phyloP scores from a whole-genome alignment of 2,797 vertebrate genomes.

The Arrhamphus sclerolepis region DNA sequence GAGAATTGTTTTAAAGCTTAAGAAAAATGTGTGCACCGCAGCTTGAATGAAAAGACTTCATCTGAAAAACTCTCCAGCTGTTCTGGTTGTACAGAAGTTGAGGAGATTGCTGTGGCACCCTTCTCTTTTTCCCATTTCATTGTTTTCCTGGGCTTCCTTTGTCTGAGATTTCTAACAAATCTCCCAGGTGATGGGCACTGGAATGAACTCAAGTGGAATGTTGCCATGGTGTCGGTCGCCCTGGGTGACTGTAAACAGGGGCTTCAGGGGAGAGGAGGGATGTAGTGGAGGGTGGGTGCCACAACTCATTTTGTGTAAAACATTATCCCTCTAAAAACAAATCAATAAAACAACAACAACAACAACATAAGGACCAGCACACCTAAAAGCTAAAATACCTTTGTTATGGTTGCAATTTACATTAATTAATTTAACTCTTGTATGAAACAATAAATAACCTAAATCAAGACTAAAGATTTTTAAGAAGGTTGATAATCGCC shows the following conservation, averaged over 20 bases:
- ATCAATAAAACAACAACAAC: no score
- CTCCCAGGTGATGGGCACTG: slow-evolving; percentile 78
- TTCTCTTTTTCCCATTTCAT: slow-evolving; percentile 31
- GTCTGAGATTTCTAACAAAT: slow-evolving; percentile 71
- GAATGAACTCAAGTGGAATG: slow-evolving; percentile 78
- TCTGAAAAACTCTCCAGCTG: slow-evolving; percentile 6
- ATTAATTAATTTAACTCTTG: no score
- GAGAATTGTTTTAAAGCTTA: background rate
- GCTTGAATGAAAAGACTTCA: background rate
- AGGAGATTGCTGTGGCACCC: background rate
- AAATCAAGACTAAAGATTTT: no score
- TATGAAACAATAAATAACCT: no score
- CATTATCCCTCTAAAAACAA: slow-evolving; percentile 13
- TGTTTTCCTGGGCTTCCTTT: slow-evolving; percentile 63
- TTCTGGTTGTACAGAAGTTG: background rate
- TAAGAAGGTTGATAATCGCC: no score
- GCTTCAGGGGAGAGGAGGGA: slow-evolving; percentile 52
- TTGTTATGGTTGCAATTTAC: no score
- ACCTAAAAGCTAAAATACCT: background rate
- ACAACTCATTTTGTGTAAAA: slow-evolving; percentile 23
- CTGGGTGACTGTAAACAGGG: slow-evolving; percentile 83
- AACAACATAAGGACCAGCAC: slow-evolving; percentile 1
- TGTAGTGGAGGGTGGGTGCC: slow-evolving; percentile 33
- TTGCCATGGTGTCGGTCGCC: slow-evolving; percentile 81
- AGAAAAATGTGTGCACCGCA: background rate